Evolutionary conservation across 1,140 invertebrate species (phyloP).

Genomic region (Akabosia matsudoensis): DNA sequence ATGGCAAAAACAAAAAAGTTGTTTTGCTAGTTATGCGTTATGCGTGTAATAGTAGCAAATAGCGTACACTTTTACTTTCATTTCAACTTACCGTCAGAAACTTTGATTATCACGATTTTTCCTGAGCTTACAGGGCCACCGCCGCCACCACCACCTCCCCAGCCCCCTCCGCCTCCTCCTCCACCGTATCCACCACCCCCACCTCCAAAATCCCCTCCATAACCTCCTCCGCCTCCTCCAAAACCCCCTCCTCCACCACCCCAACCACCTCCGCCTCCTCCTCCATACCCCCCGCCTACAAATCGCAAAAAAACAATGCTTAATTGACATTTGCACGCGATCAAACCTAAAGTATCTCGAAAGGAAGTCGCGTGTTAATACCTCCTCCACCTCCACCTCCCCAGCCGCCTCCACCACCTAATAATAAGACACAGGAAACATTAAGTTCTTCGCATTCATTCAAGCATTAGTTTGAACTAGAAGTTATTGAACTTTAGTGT

Average conservation of each 20-base stretch:
- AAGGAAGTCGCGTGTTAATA: no score
- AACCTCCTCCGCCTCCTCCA: neutral
- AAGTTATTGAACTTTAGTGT: no score
- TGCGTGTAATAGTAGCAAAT: no score
- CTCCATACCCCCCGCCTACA: neutral
- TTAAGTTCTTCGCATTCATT: no score
- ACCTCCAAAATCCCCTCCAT: neutral
- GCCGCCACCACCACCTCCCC: neutral
- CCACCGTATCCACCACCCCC: neutral
- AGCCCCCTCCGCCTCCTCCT: neutral
- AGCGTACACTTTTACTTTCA: no score
- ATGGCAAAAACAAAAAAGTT: no score
- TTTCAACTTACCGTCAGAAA: no score
- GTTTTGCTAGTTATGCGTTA: no score
- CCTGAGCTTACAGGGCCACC: neutral
- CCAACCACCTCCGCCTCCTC: neutral
- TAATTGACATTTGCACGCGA: neutral
- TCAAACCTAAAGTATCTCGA: neutral
- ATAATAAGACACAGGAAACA: no score
- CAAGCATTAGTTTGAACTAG: no score
- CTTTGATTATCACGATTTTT: conserved; percentile 13
- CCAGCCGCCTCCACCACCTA: neutral
- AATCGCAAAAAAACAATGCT: neutral
- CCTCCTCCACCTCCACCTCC: neutral
- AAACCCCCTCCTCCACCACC: neutral